Conservation (phyloP, 2,113 vertebrate genomes). For the Clarias macrocephalus region DNA sequence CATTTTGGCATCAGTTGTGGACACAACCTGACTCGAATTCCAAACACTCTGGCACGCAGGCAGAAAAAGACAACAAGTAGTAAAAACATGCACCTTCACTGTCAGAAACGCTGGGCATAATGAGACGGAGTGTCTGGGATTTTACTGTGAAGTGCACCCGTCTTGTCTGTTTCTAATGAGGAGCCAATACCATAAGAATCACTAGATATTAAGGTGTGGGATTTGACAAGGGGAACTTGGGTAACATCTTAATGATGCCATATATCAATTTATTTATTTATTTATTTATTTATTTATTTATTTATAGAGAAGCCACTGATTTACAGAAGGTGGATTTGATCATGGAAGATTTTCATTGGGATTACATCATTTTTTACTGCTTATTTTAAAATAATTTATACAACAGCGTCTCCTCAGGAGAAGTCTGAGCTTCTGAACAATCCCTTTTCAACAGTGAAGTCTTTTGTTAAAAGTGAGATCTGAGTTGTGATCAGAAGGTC, state of each 20-base stretch:
- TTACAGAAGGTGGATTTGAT: background rate
- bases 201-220: background rate
- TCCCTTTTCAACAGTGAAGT: background rate
- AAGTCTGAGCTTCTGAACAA: background rate
- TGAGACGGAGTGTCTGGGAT: background rate
- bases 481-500: background rate
- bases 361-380: slow-evolving; percentile 20
- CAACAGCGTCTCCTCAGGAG: background rate
- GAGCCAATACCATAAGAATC: background rate
- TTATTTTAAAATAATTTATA: background rate
- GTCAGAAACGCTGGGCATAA: slow-evolving; percentile 14
- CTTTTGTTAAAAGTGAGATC: background rate
- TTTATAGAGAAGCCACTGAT: background rate
- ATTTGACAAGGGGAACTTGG: background rate
- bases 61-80: background rate
- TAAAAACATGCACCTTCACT: background rate
- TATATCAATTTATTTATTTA: no score
- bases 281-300: background rate
- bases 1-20: background rate
- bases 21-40: slow-evolving; percentile 6
- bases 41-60: background rate
- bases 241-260: background rate
- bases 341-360: background rate
- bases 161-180: slow-evolving; percentile 17
- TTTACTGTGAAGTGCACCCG: background rate